Conservation (phyloP, 1,140 invertebrate species). For the Pseudoatta argentina region DNA sequence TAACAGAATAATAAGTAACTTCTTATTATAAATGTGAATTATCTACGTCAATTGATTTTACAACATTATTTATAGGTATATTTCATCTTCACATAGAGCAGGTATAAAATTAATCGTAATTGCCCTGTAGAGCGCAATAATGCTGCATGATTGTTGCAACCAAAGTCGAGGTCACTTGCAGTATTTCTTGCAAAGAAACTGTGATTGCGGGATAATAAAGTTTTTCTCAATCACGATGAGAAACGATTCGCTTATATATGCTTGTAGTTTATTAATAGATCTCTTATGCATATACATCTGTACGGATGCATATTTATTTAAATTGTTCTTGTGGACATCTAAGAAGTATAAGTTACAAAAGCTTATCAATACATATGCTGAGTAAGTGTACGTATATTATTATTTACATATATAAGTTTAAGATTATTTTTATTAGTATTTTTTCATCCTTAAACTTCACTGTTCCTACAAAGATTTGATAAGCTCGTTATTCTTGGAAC, state of each 20-base stretch:
- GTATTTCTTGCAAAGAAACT: conserved; percentile 68
- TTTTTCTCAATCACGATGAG: conserved; percentile 52
- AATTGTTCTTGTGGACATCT: conserved; percentile 10
- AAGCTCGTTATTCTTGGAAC: not conserved
- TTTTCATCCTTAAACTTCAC: not conserved
- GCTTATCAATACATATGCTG: not conserved
- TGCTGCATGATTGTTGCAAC: conserved; percentile 48
- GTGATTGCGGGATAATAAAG: conserved; percentile 41
- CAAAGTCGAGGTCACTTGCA: conserved; percentile 73
- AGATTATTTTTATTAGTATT: not conserved
- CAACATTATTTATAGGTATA: conserved; percentile 21
- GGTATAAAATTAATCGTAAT: conserved; percentile 55
- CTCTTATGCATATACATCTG: not conserved
- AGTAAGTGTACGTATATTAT: not conserved
- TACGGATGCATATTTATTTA: conserved; percentile 19
- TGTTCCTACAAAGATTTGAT: not conserved
- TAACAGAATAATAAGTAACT: not conserved
- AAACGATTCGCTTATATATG: conserved; percentile 60
- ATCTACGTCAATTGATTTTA: conserved; percentile 1
- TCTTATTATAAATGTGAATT: not conserved
- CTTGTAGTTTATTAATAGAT: conserved; percentile 60
- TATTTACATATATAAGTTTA: not conserved
- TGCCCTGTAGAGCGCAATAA: conserved; percentile 18
- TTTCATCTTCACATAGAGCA: not conserved
- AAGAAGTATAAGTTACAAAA: conserved; percentile 24